phyloP scores from a whole-genome alignment of 2,113 vertebrate genomes.

The Progne subis region DNA sequence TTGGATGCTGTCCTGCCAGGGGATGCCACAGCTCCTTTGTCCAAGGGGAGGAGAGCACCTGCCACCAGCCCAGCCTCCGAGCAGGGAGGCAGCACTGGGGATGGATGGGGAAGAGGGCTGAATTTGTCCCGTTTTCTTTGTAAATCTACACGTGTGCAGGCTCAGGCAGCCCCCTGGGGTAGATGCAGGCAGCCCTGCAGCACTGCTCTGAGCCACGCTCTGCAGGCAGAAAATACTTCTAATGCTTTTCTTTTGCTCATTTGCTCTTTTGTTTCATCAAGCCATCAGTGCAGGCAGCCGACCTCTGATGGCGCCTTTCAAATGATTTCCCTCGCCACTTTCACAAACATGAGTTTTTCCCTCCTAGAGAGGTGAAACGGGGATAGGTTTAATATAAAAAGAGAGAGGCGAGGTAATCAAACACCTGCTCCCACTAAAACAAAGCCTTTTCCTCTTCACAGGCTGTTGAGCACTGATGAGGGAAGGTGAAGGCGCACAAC shows the following conservation, averaged over 20 bases:
- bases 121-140: neutral
- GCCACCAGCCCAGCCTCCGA: accelerated
- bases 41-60: neutral
- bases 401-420: slow-evolving; percentile 23
- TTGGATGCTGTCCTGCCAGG: neutral
- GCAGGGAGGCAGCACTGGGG: neutral
- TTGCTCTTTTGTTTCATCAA: slow-evolving; percentile 26
- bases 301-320: neutral
- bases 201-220: neutral
- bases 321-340: slow-evolving; percentile 23
- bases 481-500: neutral
- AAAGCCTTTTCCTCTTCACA: slow-evolving; percentile 47
- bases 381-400: slow-evolving; percentile 25
- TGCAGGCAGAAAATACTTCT: neutral
- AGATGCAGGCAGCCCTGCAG: neutral
- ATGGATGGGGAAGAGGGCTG: neutral
- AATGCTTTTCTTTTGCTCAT: neutral
- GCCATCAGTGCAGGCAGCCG: neutral
- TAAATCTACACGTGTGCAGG: neutral
- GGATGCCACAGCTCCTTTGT: neutral
- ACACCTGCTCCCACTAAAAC: slow-evolving; percentile 53
- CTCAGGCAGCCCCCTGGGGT: neutral
- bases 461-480: slow-evolving; percentile 7
- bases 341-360: neutral
- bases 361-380: neutral